Evolutionary conservation across 2,888 invertebrate genomes (phyloP), one percentile per base, ranked within the genome.

Genomic region (Atherix ibis): DNA sequence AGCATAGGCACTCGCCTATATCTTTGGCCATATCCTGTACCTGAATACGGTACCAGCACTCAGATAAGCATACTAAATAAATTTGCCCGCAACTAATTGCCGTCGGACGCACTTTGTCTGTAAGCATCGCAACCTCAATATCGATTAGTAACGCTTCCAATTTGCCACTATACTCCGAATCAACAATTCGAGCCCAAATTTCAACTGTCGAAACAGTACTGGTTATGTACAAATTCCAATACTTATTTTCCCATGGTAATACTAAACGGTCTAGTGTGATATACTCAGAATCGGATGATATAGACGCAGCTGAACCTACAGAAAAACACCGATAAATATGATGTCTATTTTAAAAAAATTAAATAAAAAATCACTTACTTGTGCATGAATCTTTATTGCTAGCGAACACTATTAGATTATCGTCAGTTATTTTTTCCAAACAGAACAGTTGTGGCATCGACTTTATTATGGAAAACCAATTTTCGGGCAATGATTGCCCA

Each of bases 161-260:
- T n/a, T 56, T 54, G 38, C 65, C 73, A 47, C 70, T 74, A 48
- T 73, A 75, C 14, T 72, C 58, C 9, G 67, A 61, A 29, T 73
- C 76, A 40, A 77, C 68, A 5, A 81, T 64, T 35, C 76, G 62
- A 2, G 71, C 66, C 73, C 76, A 78, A 34, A 81, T 65, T 45
- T 75, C 73, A 2, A 67, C 61, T 0, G 73, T 70, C 2, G 70
- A 71, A 32, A 64, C 64, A 5, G 73, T 72, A 24, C 68, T 66
- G 1, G 73, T 73, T 9, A 76, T 65, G 44, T 65, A 70, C 5
- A 75, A 69, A 47, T 69, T 67, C 76, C 62, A 62, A 36, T 56
- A 52, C 37, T 54, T 52, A 19, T 51, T 47, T 0, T 43, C 39
- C 48, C 56, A 56, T 3, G 51, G 47, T 28, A 60, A 35, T 17